Conservation (phyloP, 2,113 vertebrate genomes). For the Nothobranchius kuhntae region DNA sequence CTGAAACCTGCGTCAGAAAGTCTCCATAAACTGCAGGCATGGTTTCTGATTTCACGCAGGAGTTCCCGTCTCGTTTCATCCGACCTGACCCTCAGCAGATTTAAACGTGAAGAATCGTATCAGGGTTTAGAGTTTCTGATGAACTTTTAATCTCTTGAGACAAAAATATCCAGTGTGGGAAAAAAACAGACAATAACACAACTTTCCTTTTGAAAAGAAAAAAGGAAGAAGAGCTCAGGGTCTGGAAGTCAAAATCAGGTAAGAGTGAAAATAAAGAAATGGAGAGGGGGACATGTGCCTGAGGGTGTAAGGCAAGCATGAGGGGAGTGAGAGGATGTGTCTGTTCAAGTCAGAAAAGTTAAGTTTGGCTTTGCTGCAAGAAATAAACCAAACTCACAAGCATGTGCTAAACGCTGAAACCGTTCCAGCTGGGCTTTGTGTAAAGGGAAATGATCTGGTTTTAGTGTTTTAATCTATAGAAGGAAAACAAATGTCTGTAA, state of each 20-base stretch:
- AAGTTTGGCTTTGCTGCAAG: conserved; percentile 11
- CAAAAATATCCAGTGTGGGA: too few species aligned
- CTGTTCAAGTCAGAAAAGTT: conserved; percentile 18
- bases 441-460: too few species aligned
- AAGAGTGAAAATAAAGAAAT: too few species aligned
- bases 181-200: background rate
- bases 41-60: background rate
- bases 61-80: too few species aligned
- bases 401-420: too few species aligned
- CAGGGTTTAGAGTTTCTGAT: too few species aligned
- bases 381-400: background rate
- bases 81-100: too few species aligned
- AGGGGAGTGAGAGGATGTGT: background rate
- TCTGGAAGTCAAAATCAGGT: background rate
- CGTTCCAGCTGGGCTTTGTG: too few species aligned
- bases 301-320: background rate
- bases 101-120: too few species aligned
- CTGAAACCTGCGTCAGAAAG: background rate
- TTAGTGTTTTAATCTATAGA: too few species aligned
- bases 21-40: background rate
- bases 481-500: too few species aligned
- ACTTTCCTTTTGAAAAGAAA: background rate
- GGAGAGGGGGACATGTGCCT: background rate
- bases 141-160: background rate
- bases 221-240: too few species aligned